Base-by-base conservation (phyloP, 30 jellyfish, hydroid and myxozoan genomes). In the Aurelia sp. region DNA sequence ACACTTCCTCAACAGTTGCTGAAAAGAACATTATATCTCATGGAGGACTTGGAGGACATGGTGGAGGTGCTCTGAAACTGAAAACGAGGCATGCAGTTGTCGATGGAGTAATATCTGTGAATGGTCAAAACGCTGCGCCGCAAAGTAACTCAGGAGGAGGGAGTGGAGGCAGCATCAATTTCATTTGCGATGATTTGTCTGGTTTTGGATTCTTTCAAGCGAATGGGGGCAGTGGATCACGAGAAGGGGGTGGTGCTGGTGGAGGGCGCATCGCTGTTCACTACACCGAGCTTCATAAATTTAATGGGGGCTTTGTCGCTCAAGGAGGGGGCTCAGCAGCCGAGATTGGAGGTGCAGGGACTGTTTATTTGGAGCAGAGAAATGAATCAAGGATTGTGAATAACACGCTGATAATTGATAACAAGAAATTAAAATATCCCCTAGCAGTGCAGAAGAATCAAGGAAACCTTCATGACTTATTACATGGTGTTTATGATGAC, bases 191-290 rank as follows among this genome's bases (percentile, higher is more conserved):
- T 13, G 92, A 83, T 59, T 71, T 83, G 53, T 75, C 84, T 57
- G 92, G 92, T 9, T 71, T 83, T 59, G 92, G 92, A 11, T 15
- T 31, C n/a, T 83, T 83, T 20, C 71, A 30, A 27, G 92, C 92
- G 22, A 73, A 70, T 20, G 92, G 92, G 50, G 92, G 92, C 17
- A 47, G 63, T 13, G 92, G 92, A 17, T 37, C 78, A 19, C 55
- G 61, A n/a, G 68, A 23, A 11, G 92, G 92, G 31, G 92, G 86
- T 23, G 92, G 92, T 61, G 92, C 77, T n/a, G 92, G 92, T 13
- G 92, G 92, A 27, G 92, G 92, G 66, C 84, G 92, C 11, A 83
- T 83, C 0, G 86, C 82, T 31, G 52, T 83, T 17, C 53, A 51
- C 30, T 83, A 83, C 71, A 70, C 22, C 8, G 79, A 62, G 37